A percentile compares a stretch with the other conserved stretches of the same genome.
phyloP scores from a whole-genome alignment of 2,888 invertebrate species.

The Congeria kusceri region DNA sequence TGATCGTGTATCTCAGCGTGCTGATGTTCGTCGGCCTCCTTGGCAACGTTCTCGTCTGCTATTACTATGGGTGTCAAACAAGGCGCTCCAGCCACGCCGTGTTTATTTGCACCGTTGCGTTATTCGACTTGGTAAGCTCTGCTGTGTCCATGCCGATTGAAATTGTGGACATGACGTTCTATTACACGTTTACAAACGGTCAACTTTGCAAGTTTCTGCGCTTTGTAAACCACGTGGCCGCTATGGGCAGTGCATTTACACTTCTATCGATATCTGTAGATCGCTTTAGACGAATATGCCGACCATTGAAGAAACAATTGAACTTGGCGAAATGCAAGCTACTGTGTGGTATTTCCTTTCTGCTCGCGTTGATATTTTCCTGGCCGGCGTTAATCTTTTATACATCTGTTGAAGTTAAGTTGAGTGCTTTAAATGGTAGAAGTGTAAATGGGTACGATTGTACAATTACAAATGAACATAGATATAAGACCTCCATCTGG shows the following conservation, averaged over 20 bases:
- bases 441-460: slow-evolving; percentile 38
- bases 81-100: slow-evolving; percentile 17
- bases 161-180: slow-evolving; percentile 26
- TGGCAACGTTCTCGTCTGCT: slow-evolving; percentile 32
- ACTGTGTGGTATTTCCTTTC: not conserved
- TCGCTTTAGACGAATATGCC: slow-evolving; percentile 23
- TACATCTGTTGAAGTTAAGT: not conserved
- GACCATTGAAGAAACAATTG: slow-evolving; percentile 20
- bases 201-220: slow-evolving; percentile 29
- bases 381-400: slow-evolving; percentile 19
- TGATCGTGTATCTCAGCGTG: slow-evolving; percentile 16
- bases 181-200: slow-evolving; percentile 21
- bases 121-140: slow-evolving; percentile 25
- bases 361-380: not conserved
- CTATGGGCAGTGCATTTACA: slow-evolving; percentile 19
- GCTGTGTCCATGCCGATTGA: slow-evolving; percentile 31
- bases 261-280: slow-evolving; percentile 33
- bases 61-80: slow-evolving; percentile 17
- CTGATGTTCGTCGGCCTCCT: slow-evolving; percentile 31
- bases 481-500: slow-evolving; percentile 22
- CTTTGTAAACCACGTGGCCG: slow-evolving; percentile 20
- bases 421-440: not conserved
- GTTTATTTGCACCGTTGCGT: slow-evolving; percentile 27
- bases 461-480: not conserved
- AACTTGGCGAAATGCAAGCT: slow-evolving; percentile 1